A percentile compares a stretch with the other conserved stretches of the same genome.
Evolutionary conservation across 2,888 invertebrate genomes (phyloP).

Genomic region (Platynereis dumerilii): DNA sequence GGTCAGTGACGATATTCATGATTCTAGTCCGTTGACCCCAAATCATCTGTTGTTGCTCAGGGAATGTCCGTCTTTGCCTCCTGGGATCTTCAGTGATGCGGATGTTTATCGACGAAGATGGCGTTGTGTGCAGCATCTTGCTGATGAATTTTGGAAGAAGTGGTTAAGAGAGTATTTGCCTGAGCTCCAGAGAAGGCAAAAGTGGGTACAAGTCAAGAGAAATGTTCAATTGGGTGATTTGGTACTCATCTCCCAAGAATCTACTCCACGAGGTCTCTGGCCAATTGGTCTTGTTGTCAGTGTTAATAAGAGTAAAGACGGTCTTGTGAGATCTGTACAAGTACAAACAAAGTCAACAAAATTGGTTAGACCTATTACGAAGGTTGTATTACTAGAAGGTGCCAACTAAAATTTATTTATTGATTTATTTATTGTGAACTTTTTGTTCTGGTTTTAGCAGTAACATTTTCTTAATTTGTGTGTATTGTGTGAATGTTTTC

Average conservation of each 20-base stretch:
- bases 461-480: too few species aligned
- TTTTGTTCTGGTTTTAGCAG: too few species aligned
- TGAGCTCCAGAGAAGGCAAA: slow-evolving; percentile 15
- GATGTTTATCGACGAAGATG: slow-evolving; percentile 21
- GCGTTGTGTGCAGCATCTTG: slow-evolving; percentile 23
- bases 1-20: slow-evolving; percentile 17
- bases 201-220: slow-evolving; percentile 18
- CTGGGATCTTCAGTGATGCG: slow-evolving; percentile 14
- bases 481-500: too few species aligned
- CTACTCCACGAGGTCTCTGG: slow-evolving; percentile 9
- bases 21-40: slow-evolving; percentile 23
- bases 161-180: slow-evolving; percentile 25
- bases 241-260: slow-evolving; percentile 6
- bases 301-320: slow-evolving; percentile 18
- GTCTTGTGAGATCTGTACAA: slow-evolving; percentile 11
- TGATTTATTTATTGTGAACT: too few species aligned
- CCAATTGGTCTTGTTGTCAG: slow-evolving; percentile 17
- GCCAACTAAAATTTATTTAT: too few species aligned
- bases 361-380: too few species aligned
- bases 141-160: slow-evolving; percentile 26
- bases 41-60: slow-evolving; percentile 26
- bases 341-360: too few species aligned
- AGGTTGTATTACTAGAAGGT: too few species aligned
- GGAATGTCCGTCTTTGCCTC: slow-evolving; percentile 1
- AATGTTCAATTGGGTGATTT: slow-evolving; percentile 21